Conservation (phyloP, 1,140 invertebrate species). For the Rhysida immarginata region DNA sequence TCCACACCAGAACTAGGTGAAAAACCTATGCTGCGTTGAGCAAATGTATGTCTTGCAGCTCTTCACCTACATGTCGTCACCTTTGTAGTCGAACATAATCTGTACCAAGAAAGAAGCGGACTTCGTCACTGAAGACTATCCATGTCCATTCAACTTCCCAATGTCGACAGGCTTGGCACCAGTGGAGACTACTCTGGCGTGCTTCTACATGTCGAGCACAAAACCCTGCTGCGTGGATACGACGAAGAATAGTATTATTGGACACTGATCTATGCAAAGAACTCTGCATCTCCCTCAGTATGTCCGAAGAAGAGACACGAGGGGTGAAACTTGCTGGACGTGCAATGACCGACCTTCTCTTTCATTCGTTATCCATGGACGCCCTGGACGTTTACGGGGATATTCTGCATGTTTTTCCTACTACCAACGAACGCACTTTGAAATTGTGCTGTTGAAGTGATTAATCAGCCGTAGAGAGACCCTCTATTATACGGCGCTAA, state of each 20-base stretch:
- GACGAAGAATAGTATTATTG: not conserved
- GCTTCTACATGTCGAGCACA: not conserved
- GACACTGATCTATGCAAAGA: not conserved
- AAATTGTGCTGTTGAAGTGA: not conserved
- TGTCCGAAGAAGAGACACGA: not conserved
- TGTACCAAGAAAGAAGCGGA: not conserved
- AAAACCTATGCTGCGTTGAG: not conserved
- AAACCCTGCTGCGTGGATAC: not conserved
- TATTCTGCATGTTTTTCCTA: not conserved
- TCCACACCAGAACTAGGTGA: not conserved
- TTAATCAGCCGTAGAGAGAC: too few species aligned
- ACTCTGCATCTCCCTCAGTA: not conserved
- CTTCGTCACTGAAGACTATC: not conserved
- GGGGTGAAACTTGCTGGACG: not conserved
- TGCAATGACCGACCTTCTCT: not conserved
- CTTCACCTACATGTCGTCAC: not conserved
- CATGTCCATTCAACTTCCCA: not conserved
- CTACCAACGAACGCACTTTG: not conserved
- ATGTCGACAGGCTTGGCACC: not conserved
- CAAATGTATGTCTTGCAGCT: not conserved
- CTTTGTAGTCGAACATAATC: not conserved
- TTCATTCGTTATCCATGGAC: not conserved
- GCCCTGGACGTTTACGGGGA: not conserved
- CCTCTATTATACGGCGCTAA: too few species aligned
- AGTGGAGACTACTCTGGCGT: not conserved